Evolutionary conservation across 1,140 invertebrate genomes (phyloP), one percentile per base, ranked within the genome.

Genomic region (Drosophila takahashii): DNA sequence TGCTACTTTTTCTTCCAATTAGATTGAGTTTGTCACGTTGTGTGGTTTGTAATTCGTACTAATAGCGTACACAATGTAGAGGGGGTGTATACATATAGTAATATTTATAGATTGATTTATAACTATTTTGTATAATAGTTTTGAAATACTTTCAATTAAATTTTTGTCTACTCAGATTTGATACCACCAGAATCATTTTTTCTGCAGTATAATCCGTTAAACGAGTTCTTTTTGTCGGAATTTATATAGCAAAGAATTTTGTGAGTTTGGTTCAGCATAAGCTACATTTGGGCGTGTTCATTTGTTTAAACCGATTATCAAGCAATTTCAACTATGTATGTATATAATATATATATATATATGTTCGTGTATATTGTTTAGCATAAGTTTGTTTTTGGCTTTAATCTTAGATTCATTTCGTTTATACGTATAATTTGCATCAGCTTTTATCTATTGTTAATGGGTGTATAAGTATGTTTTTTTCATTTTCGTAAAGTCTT

Each of bases 351-450:
- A 56, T 22, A 22, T 22, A 22, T 22, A 22, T 65, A 16, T 64
- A 36, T 65, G 47, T 62, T 50, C 62, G 48, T 78, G 47, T 78
- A 65, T 78, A 71, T 78, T 70, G 64, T 81, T 56, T 77, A 83
- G 54, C 42, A 78, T 70, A 81, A 71, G 74, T 78, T 83, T 79
- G 54, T 89, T 84, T 89, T 89, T 89, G 84, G 84, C 84, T 89
- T 89, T 89, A 74, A 76, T 89, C 84, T 90, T 89, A 89, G 73
- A 80, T 89, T 89, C 73, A 73, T 66, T 89, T 72, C 71, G 64
- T 73, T 80, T 77, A 73, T 84, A 84, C 76, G 76, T 84, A 84
- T 84, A 57, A 72, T 57, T 61, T 60, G 56, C 64, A 71, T 77
- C 51, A 78, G 52, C 64, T 56, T 56, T 44, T 70, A 42, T 27